phyloP scores from a whole-genome alignment of 2,113 vertebrate genomes.

The Nematolebias whitei region DNA sequence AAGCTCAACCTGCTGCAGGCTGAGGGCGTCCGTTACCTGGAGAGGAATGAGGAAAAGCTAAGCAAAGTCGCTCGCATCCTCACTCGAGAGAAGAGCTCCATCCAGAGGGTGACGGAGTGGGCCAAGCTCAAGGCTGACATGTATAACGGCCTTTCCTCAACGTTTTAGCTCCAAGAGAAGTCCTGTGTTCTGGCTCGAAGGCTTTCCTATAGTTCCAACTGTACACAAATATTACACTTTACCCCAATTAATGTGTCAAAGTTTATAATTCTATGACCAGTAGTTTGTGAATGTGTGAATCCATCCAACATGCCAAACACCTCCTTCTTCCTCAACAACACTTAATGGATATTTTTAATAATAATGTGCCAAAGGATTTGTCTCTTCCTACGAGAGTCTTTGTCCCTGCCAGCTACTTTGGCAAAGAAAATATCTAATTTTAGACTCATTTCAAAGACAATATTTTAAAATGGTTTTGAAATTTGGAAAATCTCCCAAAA shows the following conservation, averaged over 20 bases:
- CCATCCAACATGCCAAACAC: conserved; percentile 11
- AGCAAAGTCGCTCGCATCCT: conserved; percentile 86
- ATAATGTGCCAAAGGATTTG: not conserved
- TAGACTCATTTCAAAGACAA: not conserved
- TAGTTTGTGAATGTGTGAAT: conserved; percentile 12
- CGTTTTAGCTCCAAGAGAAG: conserved; percentile 67
- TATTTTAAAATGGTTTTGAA: not conserved
- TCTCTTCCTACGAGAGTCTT: not conserved
- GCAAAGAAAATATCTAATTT: not conserved
- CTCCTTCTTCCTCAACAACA: conserved; percentile 7
- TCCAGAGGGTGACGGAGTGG: conserved; percentile 89
- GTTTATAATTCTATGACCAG: conserved; percentile 2
- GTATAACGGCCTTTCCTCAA: conserved; percentile 85
- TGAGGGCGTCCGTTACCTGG: conserved; percentile 87
- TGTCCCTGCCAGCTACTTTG: not conserved
- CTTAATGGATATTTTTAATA: conserved; percentile 7
- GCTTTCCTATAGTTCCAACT: not conserved
- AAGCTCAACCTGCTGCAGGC: conserved; percentile 87
- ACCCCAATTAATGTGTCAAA: conserved; percentile 4
- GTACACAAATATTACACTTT: conserved; percentile 2
- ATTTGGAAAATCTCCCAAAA: not conserved
- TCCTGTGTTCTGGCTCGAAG: conserved; percentile 21
- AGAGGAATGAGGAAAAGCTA: conserved; percentile 92
- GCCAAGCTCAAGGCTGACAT: conserved; percentile 85
- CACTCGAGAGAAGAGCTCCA: conserved; percentile 84